Evolutionary conservation across 1,140 invertebrate genomes (phyloP).

Genomic region (Papilio dardanus): DNA sequence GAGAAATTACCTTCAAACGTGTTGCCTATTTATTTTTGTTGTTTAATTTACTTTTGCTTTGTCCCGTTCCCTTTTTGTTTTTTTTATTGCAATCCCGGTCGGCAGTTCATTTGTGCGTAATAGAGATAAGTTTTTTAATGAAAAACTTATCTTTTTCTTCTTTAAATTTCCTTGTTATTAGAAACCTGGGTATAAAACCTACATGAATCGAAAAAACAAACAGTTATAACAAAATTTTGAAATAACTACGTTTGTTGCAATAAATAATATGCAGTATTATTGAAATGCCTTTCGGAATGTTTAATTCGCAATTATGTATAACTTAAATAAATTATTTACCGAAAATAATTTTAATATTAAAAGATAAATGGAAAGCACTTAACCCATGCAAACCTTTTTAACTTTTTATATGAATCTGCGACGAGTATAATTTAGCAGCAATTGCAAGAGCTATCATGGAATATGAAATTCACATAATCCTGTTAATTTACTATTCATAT

Average conservation of each 20-base stretch:
- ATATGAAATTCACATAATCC: slow-evolving; percentile 31
- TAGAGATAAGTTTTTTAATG: slow-evolving; percentile 60
- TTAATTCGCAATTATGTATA: no score
- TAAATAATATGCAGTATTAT: no score
- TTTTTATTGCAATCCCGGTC: slow-evolving; percentile 56
- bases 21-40: slow-evolving; percentile 58
- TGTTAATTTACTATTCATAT: slow-evolving; percentile 24
- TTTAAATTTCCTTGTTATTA: slow-evolving; percentile 61
- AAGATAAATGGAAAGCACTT: slow-evolving; percentile 1
- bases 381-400: not conserved
- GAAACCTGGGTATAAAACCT: no score
- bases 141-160: slow-evolving; percentile 53
- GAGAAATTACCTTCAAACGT: slow-evolving; percentile 57
- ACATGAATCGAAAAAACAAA: no score
- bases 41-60: slow-evolving; percentile 63
- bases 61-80: slow-evolving; percentile 50
- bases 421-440: slow-evolving; percentile 10
- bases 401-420: slow-evolving; percentile 1
- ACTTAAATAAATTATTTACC: not conserved
- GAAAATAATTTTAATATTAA: slow-evolving; percentile 1
- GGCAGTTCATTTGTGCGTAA: slow-evolving; percentile 47
- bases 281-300: no score
- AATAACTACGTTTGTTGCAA: no score
- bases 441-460: slow-evolving; percentile 6
- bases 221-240: no score